Base-by-base conservation (phyloP, 2,797 vertebrate species). In the Macrochelys suwanniensis region DNA sequence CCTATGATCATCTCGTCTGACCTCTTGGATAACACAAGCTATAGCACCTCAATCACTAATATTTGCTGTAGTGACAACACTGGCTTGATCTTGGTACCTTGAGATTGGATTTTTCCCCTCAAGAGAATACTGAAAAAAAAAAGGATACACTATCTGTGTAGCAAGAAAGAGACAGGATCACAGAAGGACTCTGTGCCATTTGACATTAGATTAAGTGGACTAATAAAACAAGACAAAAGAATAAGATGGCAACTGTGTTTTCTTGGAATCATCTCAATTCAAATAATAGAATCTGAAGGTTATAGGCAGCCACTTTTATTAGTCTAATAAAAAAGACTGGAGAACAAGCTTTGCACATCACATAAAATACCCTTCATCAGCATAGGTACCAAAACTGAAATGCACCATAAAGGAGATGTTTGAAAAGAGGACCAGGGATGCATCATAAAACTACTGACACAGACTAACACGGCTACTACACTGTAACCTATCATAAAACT, bases 1-100 rank as follows among this genome's bases (percentile, higher is more conserved):
- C n/a, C 3, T 71, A 23, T 23, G 68, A 26, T 45, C 71, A 74
- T 42, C 42, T 45, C 45, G 42, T 23, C 5, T 74, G 3, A 78
- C 15, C 9, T 83, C 31, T 16, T 77, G 45, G 5, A 84, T 26
- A 28, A 81, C 37, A 45, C 37, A 10, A n/a, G 16, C 12, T 81
- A 57, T 31, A 37, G 76, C 65, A 80, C 3, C 15, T 90, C 12
- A 21, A 7, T 71, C 7, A 3, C 3, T 85, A 47, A 90, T 86
- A 82, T 91, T 65, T 89, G 19, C 74, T 91, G 31, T 51, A 21
- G 3, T 80, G 54, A 23, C 83, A 93, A 53, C 89, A 61, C 59
- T 0, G 2, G 54, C n/a, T 92, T 59, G 15, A 59, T 4, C 17
- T 5, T 3, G 31, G 26, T 57, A 84, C 45, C 92, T 81, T n/a